Evolutionary conservation across 2,797 vertebrate species (phyloP), one percentile per base, ranked within the genome.

Genomic region (Ibycter americanus): DNA sequence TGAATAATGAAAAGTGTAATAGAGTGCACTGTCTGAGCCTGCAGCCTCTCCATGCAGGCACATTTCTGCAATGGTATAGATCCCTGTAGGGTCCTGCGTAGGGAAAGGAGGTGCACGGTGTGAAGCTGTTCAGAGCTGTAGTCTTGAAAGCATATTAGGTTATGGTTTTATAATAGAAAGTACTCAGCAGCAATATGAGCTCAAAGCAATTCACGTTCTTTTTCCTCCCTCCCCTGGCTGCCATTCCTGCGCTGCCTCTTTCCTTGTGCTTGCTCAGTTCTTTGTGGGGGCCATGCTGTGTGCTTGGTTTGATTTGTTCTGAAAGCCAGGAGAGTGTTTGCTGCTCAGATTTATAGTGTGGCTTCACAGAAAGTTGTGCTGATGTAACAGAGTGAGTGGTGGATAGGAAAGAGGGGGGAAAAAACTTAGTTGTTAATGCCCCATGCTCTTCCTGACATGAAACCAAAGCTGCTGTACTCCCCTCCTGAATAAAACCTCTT

Each of bases 121-220:
- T 22, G 88, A 63, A 91, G 74, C 68, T n/a, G 71, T 25, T 89
- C 83, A 36, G 88, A 89, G 89, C 71, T 0, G 0, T 11, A 42
- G 51, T 71, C 79, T 83, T 87, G 79, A 86, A 94, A 93, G 93
- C 82, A 1, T 78, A 86, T 95, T 93, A 92, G 93, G 92, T 93
- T 96, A 89, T 93, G 89, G 89, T n/a, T 95, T 94, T 95, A 93
- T 23, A 96, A 95, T 80, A 96, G 95, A 87, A 92, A 89, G 76
- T 46, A 40, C 89, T 93, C 61, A 4, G 93, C 91, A 90, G 95
- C 93, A 91, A 93, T 47, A 61, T 81, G 95, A 97, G 92, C 94
- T 91, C 74, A 36, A 81, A 96, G 94, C 63, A 78, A 58, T 76
- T 65, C 68, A 22, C 5, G 52, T 85, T 84, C 82, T 92, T 89